These are phyloP conservation scores for Eupithecia pulchellata DNA, from an alignment of 2,888 invertebrate species.

Conservation along the genomic window DNA sequence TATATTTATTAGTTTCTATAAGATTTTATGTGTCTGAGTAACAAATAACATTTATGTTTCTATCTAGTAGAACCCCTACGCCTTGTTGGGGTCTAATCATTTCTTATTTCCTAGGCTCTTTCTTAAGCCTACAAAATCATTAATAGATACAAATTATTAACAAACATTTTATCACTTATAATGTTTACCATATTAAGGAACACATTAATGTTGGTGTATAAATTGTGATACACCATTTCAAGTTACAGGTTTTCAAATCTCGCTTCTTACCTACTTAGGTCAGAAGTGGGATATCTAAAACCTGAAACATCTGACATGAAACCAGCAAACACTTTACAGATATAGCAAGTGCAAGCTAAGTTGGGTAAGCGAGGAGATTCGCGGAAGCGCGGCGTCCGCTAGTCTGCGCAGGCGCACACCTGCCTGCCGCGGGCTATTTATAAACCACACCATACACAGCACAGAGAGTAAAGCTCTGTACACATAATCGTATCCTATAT, in stretches of 20 bases:
- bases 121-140: no score
- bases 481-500: neutral
- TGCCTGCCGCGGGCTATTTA: constrained; percentile 79
- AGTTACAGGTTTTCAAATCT: neutral
- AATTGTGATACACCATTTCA: neutral
- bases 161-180: no score
- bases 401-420: constrained; percentile 74
- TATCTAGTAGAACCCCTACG: no score
- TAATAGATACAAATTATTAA: no score
- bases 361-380: constrained; percentile 57
- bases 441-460: constrained; percentile 75
- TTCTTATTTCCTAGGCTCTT: no score
- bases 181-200: no score
- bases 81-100: no score
- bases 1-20: no score
- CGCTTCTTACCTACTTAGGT: neutral
- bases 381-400: constrained; percentile 80
- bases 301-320: constrained; percentile 39
- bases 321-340: constrained; percentile 32
- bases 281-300: neutral
- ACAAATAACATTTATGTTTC: no score
- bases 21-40: no score
- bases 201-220: no score
- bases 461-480: constrained; percentile 60
- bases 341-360: constrained; percentile 33